Percentiles rank a stretch among this genome's conserved stretches.
Evolutionary conservation across 2,797 vertebrate genomes (phyloP).

Genomic region (Sebastes melanostomus): DNA sequence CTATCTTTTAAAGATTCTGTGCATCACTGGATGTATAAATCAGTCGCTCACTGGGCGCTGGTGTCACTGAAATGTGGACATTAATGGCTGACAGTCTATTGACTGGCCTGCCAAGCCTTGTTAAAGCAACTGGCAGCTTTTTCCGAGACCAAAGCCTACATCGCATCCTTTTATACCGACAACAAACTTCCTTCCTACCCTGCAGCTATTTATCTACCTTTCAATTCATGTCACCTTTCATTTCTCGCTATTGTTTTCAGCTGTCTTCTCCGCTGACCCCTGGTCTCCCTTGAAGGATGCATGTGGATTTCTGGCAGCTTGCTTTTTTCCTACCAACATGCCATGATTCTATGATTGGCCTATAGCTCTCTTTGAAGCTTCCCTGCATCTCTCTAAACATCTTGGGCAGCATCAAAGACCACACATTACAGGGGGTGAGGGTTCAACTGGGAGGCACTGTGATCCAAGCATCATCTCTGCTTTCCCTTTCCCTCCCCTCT

Average conservation of each 20-base stretch:
- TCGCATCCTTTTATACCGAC: constrained; percentile 63
- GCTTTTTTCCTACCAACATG: constrained; percentile 31
- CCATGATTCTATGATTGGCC: constrained; percentile 38
- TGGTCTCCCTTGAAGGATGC: constrained; percentile 68
- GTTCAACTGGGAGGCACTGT: constrained; percentile 49
- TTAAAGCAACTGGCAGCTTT: constrained; percentile 63
- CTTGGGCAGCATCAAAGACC: constrained; percentile 55
- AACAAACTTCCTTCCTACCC: constrained; percentile 74
- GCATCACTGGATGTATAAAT: constrained; percentile 32
- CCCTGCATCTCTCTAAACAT: constrained; percentile 45
- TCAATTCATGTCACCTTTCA: constrained; percentile 78
- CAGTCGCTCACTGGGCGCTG: neutral
- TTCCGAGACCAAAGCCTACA: constrained; percentile 56
- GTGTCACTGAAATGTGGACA: constrained; percentile 48
- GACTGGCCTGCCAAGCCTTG: constrained; percentile 62
- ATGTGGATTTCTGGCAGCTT: constrained; percentile 72
- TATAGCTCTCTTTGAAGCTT: constrained; percentile 57
- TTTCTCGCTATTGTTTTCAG: constrained; percentile 75
- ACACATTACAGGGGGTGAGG: constrained; percentile 46
- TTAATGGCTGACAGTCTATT: constrained; percentile 65
- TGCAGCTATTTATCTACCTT: constrained; percentile 78
- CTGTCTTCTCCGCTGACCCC: constrained; percentile 63
- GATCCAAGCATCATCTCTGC: constrained; percentile 31
- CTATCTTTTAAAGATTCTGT: constrained; percentile 17
- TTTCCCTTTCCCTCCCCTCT: neutral